phyloP scores from a whole-genome alignment of 2,888 invertebrate species.

The Tetheella fluctuosa region DNA sequence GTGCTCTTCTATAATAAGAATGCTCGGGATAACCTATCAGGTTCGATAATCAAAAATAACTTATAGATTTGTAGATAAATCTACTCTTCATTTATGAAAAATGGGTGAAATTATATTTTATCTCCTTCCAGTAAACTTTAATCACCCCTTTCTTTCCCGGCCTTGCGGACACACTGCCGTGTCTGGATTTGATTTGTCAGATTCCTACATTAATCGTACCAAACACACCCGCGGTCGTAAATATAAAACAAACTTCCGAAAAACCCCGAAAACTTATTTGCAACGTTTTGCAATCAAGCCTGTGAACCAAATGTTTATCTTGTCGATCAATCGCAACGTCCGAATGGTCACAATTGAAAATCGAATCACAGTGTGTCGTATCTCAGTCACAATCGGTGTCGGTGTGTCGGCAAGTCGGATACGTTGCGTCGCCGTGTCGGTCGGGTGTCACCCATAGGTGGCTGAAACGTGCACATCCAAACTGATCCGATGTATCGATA shows the following conservation, averaged over 20 bases:
- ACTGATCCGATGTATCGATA: slow-evolving; percentile 63
- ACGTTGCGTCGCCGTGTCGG: slow-evolving; percentile 41
- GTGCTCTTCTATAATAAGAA: too few relatives aligned
- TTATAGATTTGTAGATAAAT: too few relatives aligned
- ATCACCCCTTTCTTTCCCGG: too few relatives aligned
- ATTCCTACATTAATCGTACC: too few relatives aligned
- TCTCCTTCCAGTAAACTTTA: too few relatives aligned
- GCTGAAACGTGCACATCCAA: slow-evolving; percentile 32
- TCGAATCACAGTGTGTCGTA: slow-evolving; percentile 60
- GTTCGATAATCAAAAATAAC: background rate
- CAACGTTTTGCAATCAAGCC: slow-evolving; percentile 18
- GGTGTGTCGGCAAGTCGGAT: slow-evolving; percentile 40
- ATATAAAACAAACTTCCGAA: background rate
- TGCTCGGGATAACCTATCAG: background rate
- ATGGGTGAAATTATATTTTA: too few relatives aligned
- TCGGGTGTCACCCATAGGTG: slow-evolving; percentile 44
- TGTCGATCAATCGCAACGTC: slow-evolving; percentile 49
- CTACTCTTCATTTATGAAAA: too few relatives aligned
- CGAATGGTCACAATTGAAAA: slow-evolving; percentile 61
- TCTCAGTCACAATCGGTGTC: slow-evolving; percentile 73
- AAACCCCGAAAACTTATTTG: slow-evolving; percentile 2
- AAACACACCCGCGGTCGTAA: background rate
- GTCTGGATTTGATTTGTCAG: too few relatives aligned
- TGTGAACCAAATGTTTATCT: slow-evolving; percentile 38
- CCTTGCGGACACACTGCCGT: too few relatives aligned